Base-by-base conservation (phyloP, 2,797 vertebrate species). In the Denticeps clupeoides region DNA sequence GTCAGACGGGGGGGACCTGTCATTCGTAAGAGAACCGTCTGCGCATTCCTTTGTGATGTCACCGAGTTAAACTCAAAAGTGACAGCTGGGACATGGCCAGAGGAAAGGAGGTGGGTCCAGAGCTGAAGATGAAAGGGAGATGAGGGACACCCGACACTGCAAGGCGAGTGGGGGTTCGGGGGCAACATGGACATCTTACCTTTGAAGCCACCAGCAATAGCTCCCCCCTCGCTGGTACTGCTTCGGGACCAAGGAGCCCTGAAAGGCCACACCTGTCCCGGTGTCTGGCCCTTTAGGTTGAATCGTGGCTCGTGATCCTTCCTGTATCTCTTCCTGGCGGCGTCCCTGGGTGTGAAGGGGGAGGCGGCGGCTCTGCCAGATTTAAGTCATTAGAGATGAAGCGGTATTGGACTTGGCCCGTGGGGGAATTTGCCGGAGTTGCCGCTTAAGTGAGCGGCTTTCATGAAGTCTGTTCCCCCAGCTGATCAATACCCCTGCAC, bases 131-230 rank as follows among this genome's bases (percentile, higher is more conserved):
- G 71, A 77, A 74, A 77, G 68, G 33, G 24, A 61, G 62, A 57
- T 64, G 63, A 62, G 69, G 61, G 70, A 75, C 60, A 73, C 70
- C 65, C 60, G 69, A 69, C 62, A 55, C 65, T 45, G 58, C 56
- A 51, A 41, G 47, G 32, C 60, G 51, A 23, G 23, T 22, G 22
- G 5, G 64, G 54, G 57, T 51, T 25, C 62, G 62, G 58, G 63
- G 56, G 44, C 26, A 42, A 52, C 42, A 64, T 53, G 68, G 70
- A 65, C 50, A 41, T 26, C 58, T 82, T 69, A 72, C 74, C 78
- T 82, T 82, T 83, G 73, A 86, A 79, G 78, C n/a, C n/a, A n/a
- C n/a, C n/a, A n/a, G n/a, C n/a, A n/a, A n/a, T n/a, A n/a, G n/a
- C n/a, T n/a, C n/a, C n/a, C n/a, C n/a, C n/a, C n/a, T n/a, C n/a